Base-by-base conservation (phyloP, 2,888 invertebrate species). In the Leptinotarsa tumamoca region DNA sequence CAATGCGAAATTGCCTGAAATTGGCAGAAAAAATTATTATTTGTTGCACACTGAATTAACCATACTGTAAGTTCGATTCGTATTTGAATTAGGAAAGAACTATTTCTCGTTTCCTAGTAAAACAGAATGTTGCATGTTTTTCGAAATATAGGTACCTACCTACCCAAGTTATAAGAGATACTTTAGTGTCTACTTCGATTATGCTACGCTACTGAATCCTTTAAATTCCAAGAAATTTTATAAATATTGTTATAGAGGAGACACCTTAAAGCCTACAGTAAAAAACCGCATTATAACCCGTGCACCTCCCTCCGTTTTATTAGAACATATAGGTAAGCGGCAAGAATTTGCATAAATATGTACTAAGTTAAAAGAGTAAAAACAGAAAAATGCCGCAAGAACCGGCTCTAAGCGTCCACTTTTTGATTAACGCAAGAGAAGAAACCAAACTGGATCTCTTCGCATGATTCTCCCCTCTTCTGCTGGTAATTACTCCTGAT, bases 271-370 rank as follows among this genome's bases (percentile, higher is more conserved):
- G 61, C 23, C 27, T 4, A 61, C 10, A 23, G 18, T 43, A 15
- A 61, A 61, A 61, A 61, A n/a, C 14, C 4, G 18, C 61, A 27
- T 61, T 61, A 61, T 61, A 61, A 27, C 61, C 61, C 17, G 17
- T 27, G 61, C 61, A n/a, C 61, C 68, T 61, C 43, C 68, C 27
- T 72, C 68, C 33, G 67, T 72, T 72, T 71, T 72, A 75, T 72
- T 72, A 75, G 63, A 27, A 68, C 69, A 43, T 70, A 71, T 67
- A 54, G 54, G 54, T n/a, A 74, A 58, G 69, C 73, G 72, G 54
- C 68, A 63, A 61, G 61, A 61, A 81, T 82, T 80, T 82, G 81
- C 81, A 81, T 82, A 81, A 82, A 82, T 81, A 82, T 81, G 80
- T 78, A 77, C 79, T 75, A 75, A 70, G 72, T 72, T 75, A 76